phyloP scores from a whole-genome alignment of 2,888 invertebrate genomes.

The Lumbricus terrestris region DNA sequence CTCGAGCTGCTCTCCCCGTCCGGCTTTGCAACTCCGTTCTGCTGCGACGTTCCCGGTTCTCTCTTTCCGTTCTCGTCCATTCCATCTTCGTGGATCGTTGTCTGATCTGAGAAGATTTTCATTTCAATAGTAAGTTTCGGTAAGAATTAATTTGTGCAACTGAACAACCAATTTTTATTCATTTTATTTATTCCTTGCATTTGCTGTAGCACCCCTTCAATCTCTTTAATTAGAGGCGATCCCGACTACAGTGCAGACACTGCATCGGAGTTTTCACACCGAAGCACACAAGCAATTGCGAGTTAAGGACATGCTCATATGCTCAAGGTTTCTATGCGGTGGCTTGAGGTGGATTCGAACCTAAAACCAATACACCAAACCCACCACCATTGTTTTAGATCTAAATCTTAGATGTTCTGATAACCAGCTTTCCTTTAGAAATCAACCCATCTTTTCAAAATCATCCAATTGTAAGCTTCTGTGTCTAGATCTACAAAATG shows the following conservation, averaged over 20 bases:
- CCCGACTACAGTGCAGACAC: no score
- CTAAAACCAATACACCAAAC: no score
- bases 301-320: no score
- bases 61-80: constrained; percentile 22
- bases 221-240: no score
- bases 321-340: no score
- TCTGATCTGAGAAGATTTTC: constrained; percentile 8
- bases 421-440: neutral
- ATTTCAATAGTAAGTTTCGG: neutral
- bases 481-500: no score
- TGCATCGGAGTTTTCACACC: no score
- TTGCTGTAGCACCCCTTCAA: no score
- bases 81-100: constrained; percentile 18
- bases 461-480: neutral
- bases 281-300: no score
- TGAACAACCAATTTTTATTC: no score
- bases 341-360: no score
- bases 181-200: no score
- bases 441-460: neutral
- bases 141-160: neutral
- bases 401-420: neutral
- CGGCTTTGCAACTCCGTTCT: constrained; percentile 21
- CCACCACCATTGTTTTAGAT: neutral
- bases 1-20: constrained; percentile 14
- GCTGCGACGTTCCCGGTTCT: constrained; percentile 24